Conservation (phyloP, 2,888 invertebrate species). For the Rhagonycha fulva region DNA sequence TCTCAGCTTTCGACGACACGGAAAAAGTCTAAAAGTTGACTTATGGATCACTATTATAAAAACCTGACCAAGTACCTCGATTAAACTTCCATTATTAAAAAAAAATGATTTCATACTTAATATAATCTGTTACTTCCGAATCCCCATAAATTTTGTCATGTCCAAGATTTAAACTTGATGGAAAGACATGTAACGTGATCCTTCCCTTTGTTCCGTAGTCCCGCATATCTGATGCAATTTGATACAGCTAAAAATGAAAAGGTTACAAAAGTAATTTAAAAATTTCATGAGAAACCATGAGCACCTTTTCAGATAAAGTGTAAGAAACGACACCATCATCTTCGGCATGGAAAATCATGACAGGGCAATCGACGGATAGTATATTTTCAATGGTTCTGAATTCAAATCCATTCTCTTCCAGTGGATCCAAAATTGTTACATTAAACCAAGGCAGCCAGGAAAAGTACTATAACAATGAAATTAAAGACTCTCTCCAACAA, state of each 20-base stretch:
- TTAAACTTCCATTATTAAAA: too few relatives aligned
- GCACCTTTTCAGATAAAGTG: conserved; percentile 43
- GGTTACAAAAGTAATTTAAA: not conserved
- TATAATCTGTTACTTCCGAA: conserved; percentile 35
- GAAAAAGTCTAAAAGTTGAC: too few relatives aligned
- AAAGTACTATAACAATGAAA: conserved; percentile 64
- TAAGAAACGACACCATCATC: conserved; percentile 47
- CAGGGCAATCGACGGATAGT: conserved; percentile 67
- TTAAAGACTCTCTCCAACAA: conserved; percentile 29
- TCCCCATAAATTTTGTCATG: conserved; percentile 43
- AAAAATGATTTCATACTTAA: not conserved
- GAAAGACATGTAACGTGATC: conserved; percentile 40
- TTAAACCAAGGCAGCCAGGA: conserved; percentile 85
- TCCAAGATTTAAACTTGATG: conserved; percentile 37
- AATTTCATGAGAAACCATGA: not conserved
- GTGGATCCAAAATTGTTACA: conserved; percentile 73
- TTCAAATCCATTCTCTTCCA: conserved; percentile 70
- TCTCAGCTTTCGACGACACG: too few relatives aligned
- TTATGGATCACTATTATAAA: too few relatives aligned
- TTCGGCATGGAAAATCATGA: conserved; percentile 62
- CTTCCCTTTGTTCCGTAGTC: conserved; percentile 37
- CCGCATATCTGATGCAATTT: conserved; percentile 35
- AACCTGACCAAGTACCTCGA: too few relatives aligned
- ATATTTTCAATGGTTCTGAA: conserved; percentile 81
- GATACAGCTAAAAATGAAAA: conserved; percentile 32